These are phyloP conservation scores for Dryobotodes eremita DNA, from an alignment of 2,888 invertebrate genomes.

Conservation along the genomic window DNA sequence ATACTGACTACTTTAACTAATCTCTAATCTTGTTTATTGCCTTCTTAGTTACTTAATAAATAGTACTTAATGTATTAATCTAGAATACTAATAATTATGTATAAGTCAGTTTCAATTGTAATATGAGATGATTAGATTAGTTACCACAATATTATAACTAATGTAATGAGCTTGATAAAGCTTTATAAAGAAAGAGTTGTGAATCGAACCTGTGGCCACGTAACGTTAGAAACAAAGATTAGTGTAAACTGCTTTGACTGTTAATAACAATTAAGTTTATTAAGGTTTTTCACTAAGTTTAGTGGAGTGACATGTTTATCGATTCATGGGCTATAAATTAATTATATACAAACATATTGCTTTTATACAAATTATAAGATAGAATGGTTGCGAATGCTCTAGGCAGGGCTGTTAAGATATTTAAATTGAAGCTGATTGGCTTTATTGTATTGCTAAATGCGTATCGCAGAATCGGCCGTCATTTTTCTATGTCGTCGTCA, in stretches of 20 bases:
- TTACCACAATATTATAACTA: conserved; percentile 81
- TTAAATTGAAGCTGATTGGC: conserved; percentile 41
- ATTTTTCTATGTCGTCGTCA: conserved; percentile 37
- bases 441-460: conserved; percentile 45
- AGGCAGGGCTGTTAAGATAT: conserved; percentile 38
- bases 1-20: conserved; percentile 73
- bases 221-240: conserved; percentile 85
- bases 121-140: conserved; percentile 78
- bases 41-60: conserved; percentile 79
- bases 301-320: conserved; percentile 62
- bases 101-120: conserved; percentile 79
- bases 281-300: conserved; percentile 74
- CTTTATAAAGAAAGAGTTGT: conserved; percentile 90
- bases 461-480: conserved; percentile 17
- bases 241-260: conserved; percentile 83
- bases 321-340: conserved; percentile 55
- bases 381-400: conserved; percentile 54
- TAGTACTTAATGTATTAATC: conserved; percentile 73
- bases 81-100: conserved; percentile 72
- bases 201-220: conserved; percentile 90
- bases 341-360: conserved; percentile 48
- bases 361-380: conserved; percentile 45
- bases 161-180: conserved; percentile 90
- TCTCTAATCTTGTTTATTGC: conserved; percentile 80
- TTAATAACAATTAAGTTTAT: conserved; percentile 79